Percentiles rank a stretch among this genome's conserved stretches.
These are phyloP conservation scores for Meteorus sp. DNA, from an alignment of 1,140 invertebrate species.

Conservation along the genomic window DNA sequence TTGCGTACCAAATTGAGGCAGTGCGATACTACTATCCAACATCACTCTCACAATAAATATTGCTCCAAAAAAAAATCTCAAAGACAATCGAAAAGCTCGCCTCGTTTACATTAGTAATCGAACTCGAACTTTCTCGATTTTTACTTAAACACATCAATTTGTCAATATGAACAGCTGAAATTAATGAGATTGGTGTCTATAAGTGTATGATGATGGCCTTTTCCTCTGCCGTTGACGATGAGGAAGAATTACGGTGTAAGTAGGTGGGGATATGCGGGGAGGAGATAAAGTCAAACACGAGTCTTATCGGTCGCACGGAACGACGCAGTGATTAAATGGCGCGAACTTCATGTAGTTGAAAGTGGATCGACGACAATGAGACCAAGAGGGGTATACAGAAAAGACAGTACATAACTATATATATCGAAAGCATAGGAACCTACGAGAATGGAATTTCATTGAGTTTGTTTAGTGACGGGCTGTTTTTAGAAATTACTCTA, in stretches of 20 bases:
- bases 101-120: no score
- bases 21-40: background rate
- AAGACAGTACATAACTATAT: background rate
- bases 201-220: no score
- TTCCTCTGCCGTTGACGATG: background rate
- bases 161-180: no score
- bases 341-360: background rate
- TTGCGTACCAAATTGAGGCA: background rate
- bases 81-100: no score
- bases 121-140: no score
- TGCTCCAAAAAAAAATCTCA: no score
- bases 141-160: no score
- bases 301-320: slow-evolving; percentile 14
- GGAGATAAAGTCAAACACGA: background rate
- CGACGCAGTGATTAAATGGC: slow-evolving; percentile 13
- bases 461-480: no score
- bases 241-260: background rate
- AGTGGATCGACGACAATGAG: background rate
- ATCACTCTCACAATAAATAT: background rate
- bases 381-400: background rate
- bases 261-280: background rate
- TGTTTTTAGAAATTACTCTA: no score
- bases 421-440: background rate
- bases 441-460: no score
- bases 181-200: no score